Percentiles rank a stretch among this genome's conserved stretches.
Conservation (phyloP, 2,797 vertebrate genomes). For the Luscinia luscinia region DNA sequence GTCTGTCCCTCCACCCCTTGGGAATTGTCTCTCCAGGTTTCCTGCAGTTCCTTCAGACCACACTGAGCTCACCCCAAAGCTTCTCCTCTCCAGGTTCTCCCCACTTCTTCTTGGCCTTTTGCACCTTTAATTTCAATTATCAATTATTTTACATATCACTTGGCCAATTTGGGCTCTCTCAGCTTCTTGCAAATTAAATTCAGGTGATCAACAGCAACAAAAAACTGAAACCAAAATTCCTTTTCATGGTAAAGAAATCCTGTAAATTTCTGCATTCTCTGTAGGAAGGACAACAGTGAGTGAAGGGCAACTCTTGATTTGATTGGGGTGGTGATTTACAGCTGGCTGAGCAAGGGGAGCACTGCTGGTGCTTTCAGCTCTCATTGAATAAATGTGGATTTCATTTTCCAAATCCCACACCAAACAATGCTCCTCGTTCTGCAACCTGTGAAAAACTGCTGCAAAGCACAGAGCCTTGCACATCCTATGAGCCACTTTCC, state of each 20-base stretch:
- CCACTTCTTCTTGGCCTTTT: neutral
- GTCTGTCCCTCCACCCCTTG: neutral
- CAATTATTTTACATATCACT: neutral
- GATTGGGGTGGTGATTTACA: neutral
- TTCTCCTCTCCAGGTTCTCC: neutral
- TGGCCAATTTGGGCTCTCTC: neutral
- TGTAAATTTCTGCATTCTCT: neutral
- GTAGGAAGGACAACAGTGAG: neutral
- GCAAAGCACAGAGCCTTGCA: neutral
- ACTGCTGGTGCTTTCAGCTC: neutral
- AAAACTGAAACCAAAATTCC: neutral
- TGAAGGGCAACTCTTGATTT: neutral
- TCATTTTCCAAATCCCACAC: neutral
- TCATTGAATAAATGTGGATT: neutral
- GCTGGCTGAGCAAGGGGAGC: neutral
- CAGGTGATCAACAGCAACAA: neutral
- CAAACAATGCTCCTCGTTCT: neutral
- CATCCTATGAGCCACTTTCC: constrained; percentile 1
- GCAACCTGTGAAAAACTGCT: neutral
- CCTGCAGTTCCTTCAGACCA: too few relatives aligned
- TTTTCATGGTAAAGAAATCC: neutral
- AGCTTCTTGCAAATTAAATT: neutral
- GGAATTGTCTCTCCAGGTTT: too few relatives aligned
- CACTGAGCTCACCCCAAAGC: neutral
- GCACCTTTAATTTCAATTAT: neutral